phyloP scores from a whole-genome alignment of 2,888 invertebrate species.

The Agrotis segetum region DNA sequence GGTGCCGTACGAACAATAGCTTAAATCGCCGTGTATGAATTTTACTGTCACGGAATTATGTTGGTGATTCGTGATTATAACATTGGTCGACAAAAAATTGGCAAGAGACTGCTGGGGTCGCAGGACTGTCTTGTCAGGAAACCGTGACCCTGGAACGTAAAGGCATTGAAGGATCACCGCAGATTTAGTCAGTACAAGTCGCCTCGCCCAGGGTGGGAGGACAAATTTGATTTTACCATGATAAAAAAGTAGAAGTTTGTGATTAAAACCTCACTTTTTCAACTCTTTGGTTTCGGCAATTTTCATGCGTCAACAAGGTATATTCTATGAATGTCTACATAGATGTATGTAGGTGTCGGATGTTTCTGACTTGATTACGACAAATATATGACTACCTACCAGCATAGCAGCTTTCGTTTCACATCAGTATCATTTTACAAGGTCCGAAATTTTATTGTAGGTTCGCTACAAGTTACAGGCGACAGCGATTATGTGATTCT shows the following conservation, averaged over 20 bases:
- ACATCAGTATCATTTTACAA: constrained; percentile 79
- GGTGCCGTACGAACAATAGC: too few species aligned
- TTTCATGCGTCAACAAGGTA: neutral
- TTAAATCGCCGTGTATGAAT: too few species aligned
- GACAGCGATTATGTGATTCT: constrained; percentile 4
- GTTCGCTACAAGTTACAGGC: constrained; percentile 31
- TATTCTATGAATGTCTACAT: constrained; percentile 16
- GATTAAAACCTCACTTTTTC: neutral
- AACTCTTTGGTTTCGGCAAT: neutral
- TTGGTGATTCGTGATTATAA: too few species aligned
- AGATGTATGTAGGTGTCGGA: constrained; percentile 60
- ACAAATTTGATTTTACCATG: too few species aligned
- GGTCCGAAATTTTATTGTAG: constrained; percentile 77
- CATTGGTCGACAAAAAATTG: too few species aligned
- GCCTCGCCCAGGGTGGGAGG: too few species aligned
- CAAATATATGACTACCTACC: constrained; percentile 72
- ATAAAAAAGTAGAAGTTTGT: neutral
- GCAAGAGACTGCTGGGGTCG: too few species aligned
- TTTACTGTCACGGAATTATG: too few species aligned
- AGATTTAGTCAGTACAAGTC: too few species aligned
- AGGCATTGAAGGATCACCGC: too few species aligned
- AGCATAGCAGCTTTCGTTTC: constrained; percentile 76
- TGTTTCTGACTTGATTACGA: constrained; percentile 66
- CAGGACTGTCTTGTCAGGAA: too few species aligned
- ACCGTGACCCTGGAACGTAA: too few species aligned